Conservation (phyloP, 2,113 vertebrate genomes). For the Prionailurus bengalensis region DNA sequence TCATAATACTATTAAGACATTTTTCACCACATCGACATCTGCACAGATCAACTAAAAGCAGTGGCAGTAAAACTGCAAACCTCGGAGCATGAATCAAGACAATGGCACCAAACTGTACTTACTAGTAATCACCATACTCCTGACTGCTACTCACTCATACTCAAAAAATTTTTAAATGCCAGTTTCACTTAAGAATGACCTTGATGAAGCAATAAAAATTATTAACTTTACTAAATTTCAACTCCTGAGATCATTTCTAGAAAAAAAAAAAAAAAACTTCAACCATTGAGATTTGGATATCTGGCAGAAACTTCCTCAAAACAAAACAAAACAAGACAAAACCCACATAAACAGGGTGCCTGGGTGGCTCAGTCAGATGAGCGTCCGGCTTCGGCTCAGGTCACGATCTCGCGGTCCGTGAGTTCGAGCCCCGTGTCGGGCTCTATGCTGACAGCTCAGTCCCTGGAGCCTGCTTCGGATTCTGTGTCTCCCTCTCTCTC, state of each 20-base stretch:
- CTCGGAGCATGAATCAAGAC: neutral
- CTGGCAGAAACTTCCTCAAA: neutral
- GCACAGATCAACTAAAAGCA: neutral
- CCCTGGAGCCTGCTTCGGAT: no score
- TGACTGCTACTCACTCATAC: neutral
- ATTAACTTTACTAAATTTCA: conserved; percentile 11
- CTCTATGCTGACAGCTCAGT: no score
- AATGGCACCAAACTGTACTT: neutral
- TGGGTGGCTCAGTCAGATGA: no score
- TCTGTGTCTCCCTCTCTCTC: no score
- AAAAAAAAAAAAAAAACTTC: neutral
- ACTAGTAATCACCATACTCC: neutral
- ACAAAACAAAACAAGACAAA: neutral
- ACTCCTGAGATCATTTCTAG: neutral
- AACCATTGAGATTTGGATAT: neutral
- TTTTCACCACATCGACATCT: neutral
- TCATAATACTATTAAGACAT: neutral
- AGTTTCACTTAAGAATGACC: neutral
- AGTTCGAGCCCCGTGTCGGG: no score
- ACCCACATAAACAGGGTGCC: no score
- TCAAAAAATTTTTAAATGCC: neutral
- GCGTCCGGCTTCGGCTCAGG: no score
- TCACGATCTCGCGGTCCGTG: no score
- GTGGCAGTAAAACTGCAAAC: neutral
- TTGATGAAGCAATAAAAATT: neutral